Evolutionary conservation across 2,888 invertebrate genomes (phyloP).

Genomic region (Marronus borbonicus): DNA sequence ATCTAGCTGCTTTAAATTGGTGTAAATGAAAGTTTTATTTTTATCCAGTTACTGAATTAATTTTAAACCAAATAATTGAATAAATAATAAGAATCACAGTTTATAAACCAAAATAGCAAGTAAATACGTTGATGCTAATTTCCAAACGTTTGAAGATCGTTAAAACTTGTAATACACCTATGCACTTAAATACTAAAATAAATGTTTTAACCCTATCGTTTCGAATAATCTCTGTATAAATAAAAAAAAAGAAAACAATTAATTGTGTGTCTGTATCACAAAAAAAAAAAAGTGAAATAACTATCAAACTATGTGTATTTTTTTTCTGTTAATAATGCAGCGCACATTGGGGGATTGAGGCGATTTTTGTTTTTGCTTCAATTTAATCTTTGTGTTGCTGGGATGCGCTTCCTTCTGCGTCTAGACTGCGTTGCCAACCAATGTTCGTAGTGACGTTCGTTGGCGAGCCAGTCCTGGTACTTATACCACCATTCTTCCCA

Average conservation of each 20-base stretch:
- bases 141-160: constrained; percentile 9
- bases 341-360: constrained; percentile 8
- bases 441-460: constrained; percentile 84
- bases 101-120: no score
- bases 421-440: constrained; percentile 74
- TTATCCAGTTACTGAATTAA: no score
- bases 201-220: constrained; percentile 15
- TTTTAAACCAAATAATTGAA: not conserved
- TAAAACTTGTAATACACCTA: constrained; percentile 6
- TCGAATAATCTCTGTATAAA: constrained; percentile 27
- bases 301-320: not conserved
- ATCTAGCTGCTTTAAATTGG: no score
- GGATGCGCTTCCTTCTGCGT: constrained; percentile 65
- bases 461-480: constrained; percentile 92
- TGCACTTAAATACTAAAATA: constrained; percentile 4
- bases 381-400: constrained; percentile 68
- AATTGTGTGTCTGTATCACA: constrained; percentile 28
- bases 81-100: constrained; percentile 3
- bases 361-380: constrained; percentile 54
- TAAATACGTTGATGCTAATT: not conserved
- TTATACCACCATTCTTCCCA: constrained; percentile 98
- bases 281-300: constrained; percentile 11
- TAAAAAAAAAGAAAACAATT: constrained; percentile 8
- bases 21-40: no score
- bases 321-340: constrained; percentile 2